phyloP scores from a whole-genome alignment of 2,888 invertebrate species.

The Lissocephala sabroskyi region DNA sequence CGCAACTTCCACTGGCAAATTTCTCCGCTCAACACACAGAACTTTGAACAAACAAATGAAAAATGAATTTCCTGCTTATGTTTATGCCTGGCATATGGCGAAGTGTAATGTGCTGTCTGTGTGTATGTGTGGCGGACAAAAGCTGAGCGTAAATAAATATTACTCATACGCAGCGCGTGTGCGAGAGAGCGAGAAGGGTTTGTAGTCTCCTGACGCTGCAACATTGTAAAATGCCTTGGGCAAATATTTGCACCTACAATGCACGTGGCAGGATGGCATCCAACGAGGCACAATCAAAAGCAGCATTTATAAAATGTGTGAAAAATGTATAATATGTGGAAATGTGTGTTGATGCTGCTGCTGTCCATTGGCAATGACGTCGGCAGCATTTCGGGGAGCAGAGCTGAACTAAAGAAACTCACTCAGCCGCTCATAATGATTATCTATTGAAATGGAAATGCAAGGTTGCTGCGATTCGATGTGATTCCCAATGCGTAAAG shows the following conservation, averaged over 20 bases:
- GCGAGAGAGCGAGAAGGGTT: background rate
- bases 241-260: constrained; percentile 58
- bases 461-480: constrained; percentile 57
- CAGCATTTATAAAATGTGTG: constrained; percentile 38
- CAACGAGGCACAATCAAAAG: constrained; percentile 31
- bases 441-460: constrained; percentile 71
- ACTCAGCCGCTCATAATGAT: constrained; percentile 54
- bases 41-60: constrained; percentile 59
- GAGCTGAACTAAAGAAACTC: constrained; percentile 11
- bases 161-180: constrained; percentile 42
- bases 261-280: constrained; percentile 6
- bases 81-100: constrained; percentile 61
- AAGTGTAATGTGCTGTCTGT: constrained; percentile 29
- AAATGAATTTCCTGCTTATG: constrained; percentile 64
- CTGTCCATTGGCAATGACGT: constrained; percentile 26
- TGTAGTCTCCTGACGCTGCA: constrained; percentile 27
- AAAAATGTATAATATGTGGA: constrained; percentile 54
- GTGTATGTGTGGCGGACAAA: constrained; percentile 44
- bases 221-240: constrained; percentile 46
- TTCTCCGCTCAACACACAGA: no score
- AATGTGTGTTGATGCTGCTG: constrained; percentile 30
- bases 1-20: no score
- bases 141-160: constrained; percentile 57
- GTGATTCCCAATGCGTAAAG: constrained; percentile 54
- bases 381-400: constrained; percentile 26